These are phyloP conservation scores for Embiotoca jacksoni DNA, from an alignment of 2,113 vertebrate genomes.

Conservation along the genomic window DNA sequence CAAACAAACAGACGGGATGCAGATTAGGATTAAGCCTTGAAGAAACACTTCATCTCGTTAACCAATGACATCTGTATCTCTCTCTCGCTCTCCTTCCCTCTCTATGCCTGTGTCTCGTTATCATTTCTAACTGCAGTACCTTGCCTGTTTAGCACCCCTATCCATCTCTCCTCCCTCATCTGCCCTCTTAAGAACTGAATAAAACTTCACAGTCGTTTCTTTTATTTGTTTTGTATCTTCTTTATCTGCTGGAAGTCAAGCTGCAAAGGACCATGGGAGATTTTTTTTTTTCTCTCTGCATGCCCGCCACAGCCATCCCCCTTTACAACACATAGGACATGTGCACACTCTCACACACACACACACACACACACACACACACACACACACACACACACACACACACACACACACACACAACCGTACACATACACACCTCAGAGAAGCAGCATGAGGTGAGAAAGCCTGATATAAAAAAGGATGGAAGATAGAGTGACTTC, in stretches of 20 bases:
- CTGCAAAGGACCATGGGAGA: slow-evolving; percentile 63
- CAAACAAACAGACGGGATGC: slow-evolving; percentile 7
- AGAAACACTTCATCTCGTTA: slow-evolving; percentile 24
- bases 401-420: not conserved
- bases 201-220: slow-evolving; percentile 62
- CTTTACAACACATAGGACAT: not conserved
- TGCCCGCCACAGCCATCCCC: not conserved
- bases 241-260: slow-evolving; percentile 60
- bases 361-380: too few species aligned
- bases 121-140: slow-evolving; percentile 6
- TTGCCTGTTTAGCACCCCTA: not conserved
- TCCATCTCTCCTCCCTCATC: not conserved
- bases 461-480: slow-evolving; percentile 23
- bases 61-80: slow-evolving; percentile 11
- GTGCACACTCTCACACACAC: not conserved
- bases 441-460: slow-evolving; percentile 33
- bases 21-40: slow-evolving; percentile 29
- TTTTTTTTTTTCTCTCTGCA: slow-evolving; percentile 32
- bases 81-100: not conserved
- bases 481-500: slow-evolving; percentile 22
- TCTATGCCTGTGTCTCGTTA: too few species aligned
- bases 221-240: slow-evolving; percentile 35
- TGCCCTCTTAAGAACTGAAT: slow-evolving; percentile 40
- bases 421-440: not conserved
- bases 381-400: too few species aligned